phyloP scores from a whole-genome alignment of 1,140 invertebrate species.

The Sminthurinus signatus region DNA sequence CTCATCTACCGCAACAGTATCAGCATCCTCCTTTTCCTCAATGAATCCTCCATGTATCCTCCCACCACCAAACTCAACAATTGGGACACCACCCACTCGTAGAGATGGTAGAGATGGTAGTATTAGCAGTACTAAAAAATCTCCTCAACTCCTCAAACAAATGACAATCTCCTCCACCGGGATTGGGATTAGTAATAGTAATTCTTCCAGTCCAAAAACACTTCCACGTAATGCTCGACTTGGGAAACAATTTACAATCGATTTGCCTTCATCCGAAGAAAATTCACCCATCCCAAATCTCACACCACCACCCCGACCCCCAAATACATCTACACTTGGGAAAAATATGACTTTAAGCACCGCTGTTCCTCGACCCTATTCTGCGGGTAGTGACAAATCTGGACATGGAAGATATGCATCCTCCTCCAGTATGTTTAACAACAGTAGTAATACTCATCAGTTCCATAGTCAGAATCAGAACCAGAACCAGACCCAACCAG shows the following conservation, averaged over 20 bases:
- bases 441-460: not conserved
- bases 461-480: not conserved
- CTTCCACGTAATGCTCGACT: slow-evolving; percentile 23
- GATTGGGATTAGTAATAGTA: not conserved
- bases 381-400: slow-evolving; percentile 26
- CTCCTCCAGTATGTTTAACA: not conserved
- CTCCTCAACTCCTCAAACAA: slow-evolving; percentile 38
- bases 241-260: slow-evolving; percentile 26
- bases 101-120: slow-evolving; percentile 1
- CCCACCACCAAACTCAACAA: too few relatives aligned
- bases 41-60: too few relatives aligned
- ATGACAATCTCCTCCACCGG: slow-evolving; percentile 34
- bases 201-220: slow-evolving; percentile 34
- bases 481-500: slow-evolving; percentile 50
- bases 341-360: slow-evolving; percentile 22
- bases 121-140: slow-evolving; percentile 29
- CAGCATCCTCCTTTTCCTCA: too few relatives aligned
- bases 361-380: slow-evolving; percentile 34
- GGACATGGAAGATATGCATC: not conserved
- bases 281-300: slow-evolving; percentile 35
- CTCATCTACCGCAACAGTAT: too few relatives aligned
- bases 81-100: too few relatives aligned
- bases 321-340: not conserved
- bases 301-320: slow-evolving; percentile 41
- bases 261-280: slow-evolving; percentile 18